Conservation (phyloP, 2,797 vertebrate genomes). For the Eidolon dupreanum region DNA sequence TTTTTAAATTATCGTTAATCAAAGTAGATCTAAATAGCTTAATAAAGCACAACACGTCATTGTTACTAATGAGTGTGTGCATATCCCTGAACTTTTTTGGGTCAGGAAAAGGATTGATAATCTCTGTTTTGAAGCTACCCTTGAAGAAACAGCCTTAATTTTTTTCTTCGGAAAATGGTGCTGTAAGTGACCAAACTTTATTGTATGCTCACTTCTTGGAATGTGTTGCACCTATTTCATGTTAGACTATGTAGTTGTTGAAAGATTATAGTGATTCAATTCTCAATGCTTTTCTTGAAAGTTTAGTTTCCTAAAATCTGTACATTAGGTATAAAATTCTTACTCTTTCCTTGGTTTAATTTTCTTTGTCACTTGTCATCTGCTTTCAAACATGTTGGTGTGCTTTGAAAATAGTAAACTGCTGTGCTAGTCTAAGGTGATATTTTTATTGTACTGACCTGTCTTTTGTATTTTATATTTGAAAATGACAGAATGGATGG, state of each 20-base stretch:
- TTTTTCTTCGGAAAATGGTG: background rate
- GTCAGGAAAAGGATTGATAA: background rate
- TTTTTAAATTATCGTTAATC: constrained; percentile 34
- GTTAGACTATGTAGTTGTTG: background rate
- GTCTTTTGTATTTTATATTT: background rate
- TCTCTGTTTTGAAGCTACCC: background rate
- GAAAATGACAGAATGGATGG: background rate
- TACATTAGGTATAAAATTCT: constrained; percentile 25
- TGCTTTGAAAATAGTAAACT: constrained; percentile 28
- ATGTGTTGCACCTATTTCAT: background rate
- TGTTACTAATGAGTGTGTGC: constrained; percentile 2
- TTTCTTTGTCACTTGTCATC: constrained; percentile 22
- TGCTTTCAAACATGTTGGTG: background rate
- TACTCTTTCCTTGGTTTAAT: background rate
- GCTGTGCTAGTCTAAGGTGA: background rate
- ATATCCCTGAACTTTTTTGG: background rate
- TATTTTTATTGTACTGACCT: constrained; percentile 20
- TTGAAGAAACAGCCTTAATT: background rate
- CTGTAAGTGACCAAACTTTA: background rate
- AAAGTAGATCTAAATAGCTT: constrained; percentile 49
- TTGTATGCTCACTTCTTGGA: background rate
- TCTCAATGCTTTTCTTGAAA: constrained; percentile 12
- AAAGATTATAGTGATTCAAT: background rate
- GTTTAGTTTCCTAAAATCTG: background rate
- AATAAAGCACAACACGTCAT: background rate